Base-by-base conservation (phyloP, 2,888 invertebrate species). In the Acleris laterana region DNA sequence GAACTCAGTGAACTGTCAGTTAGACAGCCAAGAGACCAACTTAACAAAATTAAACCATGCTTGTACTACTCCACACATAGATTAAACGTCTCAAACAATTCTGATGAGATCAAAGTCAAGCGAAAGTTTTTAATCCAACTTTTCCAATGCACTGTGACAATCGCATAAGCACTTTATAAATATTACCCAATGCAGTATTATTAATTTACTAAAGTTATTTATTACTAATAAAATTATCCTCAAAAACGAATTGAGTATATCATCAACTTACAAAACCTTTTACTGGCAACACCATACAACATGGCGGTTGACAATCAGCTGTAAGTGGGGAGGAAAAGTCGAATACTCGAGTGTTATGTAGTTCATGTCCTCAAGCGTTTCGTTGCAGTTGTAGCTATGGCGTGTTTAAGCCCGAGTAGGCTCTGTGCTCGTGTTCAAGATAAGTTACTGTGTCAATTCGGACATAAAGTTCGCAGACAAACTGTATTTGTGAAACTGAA, bases 321-420 rank as follows among this genome's bases (percentile, higher is more conserved):
- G 91, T 91, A 84, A 88, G 90, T 88, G 91, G 92, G 91, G 90
- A 89, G 90, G 85, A 90, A 89, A 90, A 90, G 88, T 85, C 83
- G 83, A 88, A 82, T 80, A 84, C 77, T 83, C 83, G 82, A 87
- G 83, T 83, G 84, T 84, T 86, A 89, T 86, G 92, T 90, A 93
- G 93, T 93, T 87, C 88, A 91, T 89, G 89, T 93, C 85, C 86
- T 89, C 88, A 86, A 93, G 90, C 91, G 90, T 89, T 90, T 94
- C 94, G 95, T 94, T 95, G 94, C 94, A 94, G 95, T 95, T 94
- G 94, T 94, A 94, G 94, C 95, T 94, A 96, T 96, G 96, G 96
- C 96, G 95, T 95, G 96, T 95, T 94, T 96, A 94, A 95, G 95
- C 94, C 95, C 96, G 93, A 95, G 95, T 94, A 95, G 96, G 94